These are phyloP conservation scores for Palythoa grandis DNA, from an alignment of 92 coral and sea anemone species.

Conservation along the genomic window DNA sequence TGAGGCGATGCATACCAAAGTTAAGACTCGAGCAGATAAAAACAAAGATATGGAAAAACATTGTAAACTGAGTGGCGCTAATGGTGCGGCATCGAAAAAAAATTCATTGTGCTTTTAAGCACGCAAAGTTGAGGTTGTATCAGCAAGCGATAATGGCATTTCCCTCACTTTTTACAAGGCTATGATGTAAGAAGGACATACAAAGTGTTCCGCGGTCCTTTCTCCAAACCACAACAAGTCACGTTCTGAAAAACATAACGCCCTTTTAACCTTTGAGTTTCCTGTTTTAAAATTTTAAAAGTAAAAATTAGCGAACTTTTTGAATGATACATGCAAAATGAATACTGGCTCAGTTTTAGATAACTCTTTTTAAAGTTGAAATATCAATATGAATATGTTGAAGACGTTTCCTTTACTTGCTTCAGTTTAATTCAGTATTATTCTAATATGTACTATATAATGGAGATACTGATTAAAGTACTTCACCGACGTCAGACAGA, in stretches of 20 bases:
- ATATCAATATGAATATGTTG: too few species aligned
- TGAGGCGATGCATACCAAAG: conserved; percentile 22
- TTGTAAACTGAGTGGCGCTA: neutral
- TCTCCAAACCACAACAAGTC: conserved; percentile 1
- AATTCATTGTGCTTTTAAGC: neutral
- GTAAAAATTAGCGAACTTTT: too few species aligned
- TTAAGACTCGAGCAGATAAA: conserved; percentile 19
- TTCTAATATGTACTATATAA: too few species aligned
- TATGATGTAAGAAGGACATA: neutral
- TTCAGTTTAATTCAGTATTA: too few species aligned
- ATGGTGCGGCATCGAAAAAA: neutral
- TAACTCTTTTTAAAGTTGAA: too few species aligned
- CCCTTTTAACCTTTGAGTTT: neutral
- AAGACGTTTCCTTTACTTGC: too few species aligned
- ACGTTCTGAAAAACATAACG: neutral
- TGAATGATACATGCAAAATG: too few species aligned
- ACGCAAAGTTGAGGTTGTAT: neutral
- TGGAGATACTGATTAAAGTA: too few species aligned
- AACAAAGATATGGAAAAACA: neutral
- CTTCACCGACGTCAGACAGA: too few species aligned
- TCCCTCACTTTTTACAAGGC: neutral
- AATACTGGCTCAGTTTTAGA: too few species aligned
- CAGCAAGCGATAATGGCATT: neutral
- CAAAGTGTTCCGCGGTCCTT: neutral
- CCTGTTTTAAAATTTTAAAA: neutral